Evolutionary conservation across 37 sponge, comb jelly and placozoan species (phyloP), one percentile per base, ranked within the genome.

Genomic region (Ephydatia muelleri): DNA sequence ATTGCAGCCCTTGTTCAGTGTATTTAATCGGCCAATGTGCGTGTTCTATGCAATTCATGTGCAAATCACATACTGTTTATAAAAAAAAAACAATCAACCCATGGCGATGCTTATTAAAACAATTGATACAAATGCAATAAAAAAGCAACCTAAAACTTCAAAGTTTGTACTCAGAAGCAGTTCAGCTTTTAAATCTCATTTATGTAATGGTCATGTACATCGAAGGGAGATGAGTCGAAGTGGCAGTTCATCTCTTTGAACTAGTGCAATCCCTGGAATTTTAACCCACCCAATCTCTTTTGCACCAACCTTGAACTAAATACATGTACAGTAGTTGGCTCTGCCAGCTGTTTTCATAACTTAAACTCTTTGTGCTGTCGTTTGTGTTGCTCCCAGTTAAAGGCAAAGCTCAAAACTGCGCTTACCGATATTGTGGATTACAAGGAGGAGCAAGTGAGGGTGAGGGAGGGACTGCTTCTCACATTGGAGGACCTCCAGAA

Each of bases 381-480:
- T n/a, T 23, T 83, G 32, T 57, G 33, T 75, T 26, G 43, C 49
- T 77, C 36, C 0, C 76, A 96, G 96, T 89, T 97, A 30, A 83
- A 86, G 79, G 65, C 86, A 47, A 91, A 93, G 90, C 79, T 95
- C 36, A 85, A 93, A 48, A 38, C 83, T 11, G 88, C 78, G 16
- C 38, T 85, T 31, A 75, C 70, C 2, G 97, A 97, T 68, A 91
- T 97, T 13, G 82, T 72, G 36, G 95, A 97, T 34, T 74, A 80
- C 21, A 79, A 80, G 66, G 86, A 80, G 33, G 97, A 95, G 83
- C 87, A 92, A 74, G 76, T 71, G 1, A 77, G 57, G 22, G 39
- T 73, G 57, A 87, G 93, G 82, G 86, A 92, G 35, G 86, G 88
- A 64, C 91, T 96, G 27, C 77, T 86, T 5, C 25, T 77, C 25